Evolutionary conservation across 2,797 vertebrate species (phyloP), one percentile per base, ranked within the genome.

Genomic region (Caiman crocodilus): DNA sequence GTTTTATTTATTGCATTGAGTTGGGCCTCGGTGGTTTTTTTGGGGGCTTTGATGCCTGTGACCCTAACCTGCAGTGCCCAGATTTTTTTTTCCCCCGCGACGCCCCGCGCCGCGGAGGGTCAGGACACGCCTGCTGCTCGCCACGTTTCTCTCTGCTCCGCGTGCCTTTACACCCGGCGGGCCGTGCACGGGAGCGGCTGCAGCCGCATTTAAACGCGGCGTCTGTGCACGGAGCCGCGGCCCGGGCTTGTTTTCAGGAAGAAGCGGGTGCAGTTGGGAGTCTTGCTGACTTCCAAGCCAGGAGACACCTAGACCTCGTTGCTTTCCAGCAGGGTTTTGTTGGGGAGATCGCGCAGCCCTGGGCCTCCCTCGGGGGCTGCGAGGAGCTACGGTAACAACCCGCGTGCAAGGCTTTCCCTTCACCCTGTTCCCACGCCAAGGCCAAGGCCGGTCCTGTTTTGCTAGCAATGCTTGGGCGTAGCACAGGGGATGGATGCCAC

Each of bases 1-100:
- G 97, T 98, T 98, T 98, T 98, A 98, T 98, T 98, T 98, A 98
- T 98, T 97, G 97, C 97, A 98, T 94, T 89, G 89, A 98, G 97
- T 95, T 95, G 96, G 96, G 96, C 93, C 88, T 94, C 88, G 92
- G 95, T 74, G 77, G 96, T 95, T 98, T 90, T 97, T 97, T 96
- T 94, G 32, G 42, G 42, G 42, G 93, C 86, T 87, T 92, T 79
- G 26, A 3, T 57, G 89, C 79, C 20, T 88, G 94, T 9, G 85
- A 84, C 61, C 80, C 85, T 89, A 90, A 90, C 92, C 90, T 35
- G 90, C 85, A 67, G 82, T 16, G 42, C 91, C 64, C 64, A 1
- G 17, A 58, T 23, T 79, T 35, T 60, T 30, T 79, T 58, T 13
- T 13, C 61, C 61, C 61, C 12, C 28, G 35, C 12, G 42, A 50